Base-by-base conservation (phyloP, 2,888 invertebrate genomes). In the Nipponacmea schrenckii region DNA sequence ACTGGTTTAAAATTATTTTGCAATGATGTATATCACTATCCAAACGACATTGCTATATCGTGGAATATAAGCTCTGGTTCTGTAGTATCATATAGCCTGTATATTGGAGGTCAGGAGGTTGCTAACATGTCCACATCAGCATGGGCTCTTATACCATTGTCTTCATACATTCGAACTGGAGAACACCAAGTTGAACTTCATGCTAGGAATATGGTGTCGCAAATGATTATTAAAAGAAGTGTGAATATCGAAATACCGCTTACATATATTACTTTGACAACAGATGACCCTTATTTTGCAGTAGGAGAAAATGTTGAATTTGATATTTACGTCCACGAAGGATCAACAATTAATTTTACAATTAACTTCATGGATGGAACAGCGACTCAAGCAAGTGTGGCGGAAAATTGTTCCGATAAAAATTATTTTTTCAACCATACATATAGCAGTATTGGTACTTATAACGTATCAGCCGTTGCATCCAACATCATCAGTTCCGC, bases 131-230 rank as follows among this genome's bases (percentile, higher is more conserved):
- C 26, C 8, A 63, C 56, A 12, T 24, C 39, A 48, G 67, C 48
- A 39, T 31, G 50, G 14, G 44, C 67, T 10, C 10, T 15, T 2
- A 67, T 73, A 67, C 73, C 73, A 14, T 26, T 48, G 15, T n/a
- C 48, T 14, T 63, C 46, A 39, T 76, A 76, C 50, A 50, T 27
- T 3, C 62, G 62, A 27, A 70, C 71, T 1, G 76, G 73, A 56
- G 26, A 44, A 26, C 73, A 76, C 44, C n/a, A 17, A 7, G 31
- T 76, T 5, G 69, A 69, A 62, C 14, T 76, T 1, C 65, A 50
- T 20, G 73, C 69, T 15, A 31, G 15, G 14, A 76, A 76, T 64
- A n/a, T 69, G n/a, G 73, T 76, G 14, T 72, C 76, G 24, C 62
- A 64, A 3, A 45, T 48, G 31, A 26, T 65, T 14, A 44, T 26